Base-by-base conservation (phyloP, 2,113 vertebrate genomes). In the Oncorhynchus masou region DNA sequence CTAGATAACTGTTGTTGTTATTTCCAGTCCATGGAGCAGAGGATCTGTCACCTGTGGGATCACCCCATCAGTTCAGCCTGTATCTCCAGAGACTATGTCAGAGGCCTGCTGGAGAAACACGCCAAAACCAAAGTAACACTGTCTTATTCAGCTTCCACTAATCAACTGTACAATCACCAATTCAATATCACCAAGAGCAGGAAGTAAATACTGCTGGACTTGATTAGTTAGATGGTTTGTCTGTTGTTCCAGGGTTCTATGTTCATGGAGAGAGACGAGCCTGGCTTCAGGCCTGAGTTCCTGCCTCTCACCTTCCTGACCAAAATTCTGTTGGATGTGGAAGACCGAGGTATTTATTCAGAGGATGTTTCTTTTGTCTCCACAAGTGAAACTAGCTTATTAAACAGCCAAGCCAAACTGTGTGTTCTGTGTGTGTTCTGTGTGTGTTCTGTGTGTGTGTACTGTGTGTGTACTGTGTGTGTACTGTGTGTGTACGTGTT, bases 291-390 rank as follows among this genome's bases (percentile, higher is more conserved):
- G 24, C 74, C 93, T 0, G 94, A 98, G 68, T 98, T 99, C 90
- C 91, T 99, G 81, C 97, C 97, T 74, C 94, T 99, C 22, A 94
- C 93, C 87, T 96, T 95, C 89, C 93, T 99, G 83, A 85, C 93
- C 74, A 92, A 92, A 79, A 88, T 93, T 69, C 90, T 99, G 81
- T 91, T 92, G 74, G 92, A 95, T 74, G 87, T 95, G 70, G 96
- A 99, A 78, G 85, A 80, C 78, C 89, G 93, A 96, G 96, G 97
- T 11, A 54, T 13, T 60, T 65, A 6, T 48, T 24, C 4, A 34
- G 22, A 22, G 20, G 19, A 54, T 62, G 59, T 8, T 22, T 22
- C 4, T 57, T n/a, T 62, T n/a, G 20, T 22, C 59, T 62, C n/a
- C 2, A 79, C 25, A 54, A 54, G 51, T 39, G 51, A 59, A n/a